These are phyloP conservation scores for Pangasius djambal DNA, from an alignment of 2,797 vertebrate genomes.

Conservation along the genomic window DNA sequence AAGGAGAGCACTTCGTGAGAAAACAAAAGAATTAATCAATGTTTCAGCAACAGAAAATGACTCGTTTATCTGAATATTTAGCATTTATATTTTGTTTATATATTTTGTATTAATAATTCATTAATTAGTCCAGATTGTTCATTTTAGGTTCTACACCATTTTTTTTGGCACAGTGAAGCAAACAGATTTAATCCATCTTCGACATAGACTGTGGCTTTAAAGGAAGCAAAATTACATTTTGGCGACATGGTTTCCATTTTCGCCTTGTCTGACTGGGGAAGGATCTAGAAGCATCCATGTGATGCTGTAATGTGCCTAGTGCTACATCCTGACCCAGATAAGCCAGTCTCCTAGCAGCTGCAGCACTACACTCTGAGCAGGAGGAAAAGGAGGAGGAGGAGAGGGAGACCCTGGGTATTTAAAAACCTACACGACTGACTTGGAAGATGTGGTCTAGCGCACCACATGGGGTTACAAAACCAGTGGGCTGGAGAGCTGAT, in stretches of 20 bases:
- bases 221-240: not conserved
- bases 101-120: not conserved
- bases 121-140: not conserved
- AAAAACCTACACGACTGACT: slow-evolving; percentile 28
- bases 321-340: slow-evolving; percentile 58
- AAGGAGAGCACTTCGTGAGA: too few species aligned
- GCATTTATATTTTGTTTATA: not conserved
- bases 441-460: slow-evolving; percentile 24
- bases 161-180: too few species aligned
- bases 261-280: slow-evolving; percentile 33
- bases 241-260: slow-evolving; percentile 12
- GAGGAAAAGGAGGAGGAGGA: slow-evolving; percentile 10
- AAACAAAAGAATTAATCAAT: too few species aligned
- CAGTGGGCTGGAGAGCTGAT: not conserved
- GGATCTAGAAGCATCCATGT: slow-evolving; percentile 39
- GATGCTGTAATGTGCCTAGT: slow-evolving; percentile 38
- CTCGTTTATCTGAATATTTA: not conserved
- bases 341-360: slow-evolving; percentile 36
- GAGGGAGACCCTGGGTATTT: slow-evolving; percentile 43
- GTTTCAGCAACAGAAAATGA: too few species aligned
- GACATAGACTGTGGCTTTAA: not conserved
- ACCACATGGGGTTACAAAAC: slow-evolving; percentile 10
- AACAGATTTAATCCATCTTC: not conserved
- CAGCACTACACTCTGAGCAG: slow-evolving; percentile 8
- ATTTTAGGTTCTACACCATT: not conserved